Evolutionary conservation across 2,888 invertebrate genomes (phyloP).

Genomic region (Drosophila lutescens): DNA sequence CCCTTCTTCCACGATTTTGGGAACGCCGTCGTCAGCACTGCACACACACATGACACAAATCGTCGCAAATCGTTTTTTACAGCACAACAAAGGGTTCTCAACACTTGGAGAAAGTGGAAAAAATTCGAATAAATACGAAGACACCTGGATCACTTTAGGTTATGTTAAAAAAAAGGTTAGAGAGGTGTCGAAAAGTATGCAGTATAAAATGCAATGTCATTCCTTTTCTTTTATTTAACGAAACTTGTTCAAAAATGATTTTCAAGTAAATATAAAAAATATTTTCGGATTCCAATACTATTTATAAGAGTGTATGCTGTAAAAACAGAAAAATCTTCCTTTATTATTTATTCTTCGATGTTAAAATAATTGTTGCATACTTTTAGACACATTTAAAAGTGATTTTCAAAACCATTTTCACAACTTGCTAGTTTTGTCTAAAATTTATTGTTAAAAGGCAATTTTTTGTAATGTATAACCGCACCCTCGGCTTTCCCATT

Average conservation of each 20-base stretch:
- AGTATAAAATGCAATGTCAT: too few relatives aligned
- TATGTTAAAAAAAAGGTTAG: too few relatives aligned
- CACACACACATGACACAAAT: conserved; percentile 75
- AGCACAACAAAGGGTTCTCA: conserved; percentile 49
- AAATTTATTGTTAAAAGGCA: neutral
- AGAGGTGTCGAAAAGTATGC: neutral
- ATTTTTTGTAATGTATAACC: conserved; percentile 2
- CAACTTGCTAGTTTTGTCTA: too few relatives aligned
- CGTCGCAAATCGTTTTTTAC: conserved; percentile 81
- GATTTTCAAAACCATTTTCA: neutral
- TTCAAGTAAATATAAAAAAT: too few relatives aligned
- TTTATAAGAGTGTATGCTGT: too few relatives aligned
- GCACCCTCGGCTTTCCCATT: conserved; percentile 14
- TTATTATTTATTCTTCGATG: too few relatives aligned
- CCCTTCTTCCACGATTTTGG: conserved; percentile 10
- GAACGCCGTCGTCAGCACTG: conserved; percentile 46
- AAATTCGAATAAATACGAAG: too few relatives aligned
- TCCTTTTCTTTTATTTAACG: too few relatives aligned
- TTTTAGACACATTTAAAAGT: neutral
- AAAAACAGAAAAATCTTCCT: too few relatives aligned
- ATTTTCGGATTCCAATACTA: too few relatives aligned
- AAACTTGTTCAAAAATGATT: too few relatives aligned
- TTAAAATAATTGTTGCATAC: neutral
- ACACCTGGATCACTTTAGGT: too few relatives aligned
- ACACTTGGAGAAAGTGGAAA: neutral